A percentile compares a stretch with the other conserved stretches of the same genome.
Evolutionary conservation across 2,888 invertebrate species (phyloP).

Genomic region (Galeruca laticollis): DNA sequence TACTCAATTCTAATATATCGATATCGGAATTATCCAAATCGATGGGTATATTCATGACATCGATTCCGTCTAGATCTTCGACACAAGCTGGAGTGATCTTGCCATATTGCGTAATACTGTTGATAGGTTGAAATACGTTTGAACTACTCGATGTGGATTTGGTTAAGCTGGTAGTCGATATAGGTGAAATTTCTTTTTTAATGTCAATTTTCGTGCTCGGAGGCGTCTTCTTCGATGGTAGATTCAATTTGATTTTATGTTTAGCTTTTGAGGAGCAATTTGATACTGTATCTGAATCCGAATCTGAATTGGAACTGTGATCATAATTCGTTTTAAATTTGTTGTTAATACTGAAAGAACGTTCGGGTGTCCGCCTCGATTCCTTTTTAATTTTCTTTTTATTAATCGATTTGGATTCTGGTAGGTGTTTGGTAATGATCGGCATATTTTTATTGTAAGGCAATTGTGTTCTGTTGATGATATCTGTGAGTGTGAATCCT

Average conservation of each 20-base stretch:
- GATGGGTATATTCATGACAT: slow-evolving; percentile 84
- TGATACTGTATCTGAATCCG: slow-evolving; percentile 60
- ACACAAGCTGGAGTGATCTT: slow-evolving; percentile 65
- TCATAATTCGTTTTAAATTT: slow-evolving; percentile 38
- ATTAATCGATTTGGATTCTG: slow-evolving; percentile 53
- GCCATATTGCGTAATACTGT: slow-evolving; percentile 55
- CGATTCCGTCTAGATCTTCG: slow-evolving; percentile 73
- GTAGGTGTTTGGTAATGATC: slow-evolving; percentile 50
- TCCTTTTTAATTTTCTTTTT: slow-evolving; percentile 57
- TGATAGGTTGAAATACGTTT: slow-evolving; percentile 46
- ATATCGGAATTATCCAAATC: slow-evolving; percentile 74
- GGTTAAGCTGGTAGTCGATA: slow-evolving; percentile 26
- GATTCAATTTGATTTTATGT: slow-evolving; percentile 37
- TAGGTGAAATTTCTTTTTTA: slow-evolving; percentile 40
- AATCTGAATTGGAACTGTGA: slow-evolving; percentile 61
- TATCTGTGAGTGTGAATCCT: slow-evolving; percentile 80
- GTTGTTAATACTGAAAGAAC: slow-evolving; percentile 21
- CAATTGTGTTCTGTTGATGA: slow-evolving; percentile 69
- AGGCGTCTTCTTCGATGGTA: slow-evolving; percentile 28
- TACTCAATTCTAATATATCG: slow-evolving; percentile 70
- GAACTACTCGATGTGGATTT: slow-evolving; percentile 21
- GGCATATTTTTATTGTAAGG: slow-evolving; percentile 63
- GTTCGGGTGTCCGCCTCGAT: slow-evolving; percentile 47
- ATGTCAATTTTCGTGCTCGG: slow-evolving; percentile 42
- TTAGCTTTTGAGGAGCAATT: slow-evolving; percentile 44